phyloP scores from a whole-genome alignment of 2,888 invertebrate genomes.

The Drosophila pseudotalamancana region DNA sequence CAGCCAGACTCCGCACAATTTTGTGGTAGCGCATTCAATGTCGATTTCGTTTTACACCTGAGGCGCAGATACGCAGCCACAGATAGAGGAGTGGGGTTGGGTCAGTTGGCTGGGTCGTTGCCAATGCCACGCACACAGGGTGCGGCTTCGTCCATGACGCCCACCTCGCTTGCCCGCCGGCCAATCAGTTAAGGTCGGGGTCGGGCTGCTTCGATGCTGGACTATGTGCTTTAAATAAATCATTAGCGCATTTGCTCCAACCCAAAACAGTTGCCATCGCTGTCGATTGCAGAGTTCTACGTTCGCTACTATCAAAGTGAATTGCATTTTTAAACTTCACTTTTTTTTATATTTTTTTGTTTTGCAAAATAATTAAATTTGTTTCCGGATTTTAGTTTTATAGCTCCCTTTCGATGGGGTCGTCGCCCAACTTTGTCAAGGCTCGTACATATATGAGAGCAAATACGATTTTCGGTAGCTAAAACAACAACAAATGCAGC shows the following conservation, averaged over 20 bases:
- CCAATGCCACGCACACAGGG: slow-evolving; percentile 69
- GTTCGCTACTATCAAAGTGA: slow-evolving; percentile 2
- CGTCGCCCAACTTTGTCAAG: slow-evolving; percentile 42
- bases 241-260: slow-evolving; percentile 57
- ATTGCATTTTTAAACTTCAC: slow-evolving; percentile 25
- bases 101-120: slow-evolving; percentile 63
- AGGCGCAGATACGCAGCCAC: slow-evolving; percentile 69
- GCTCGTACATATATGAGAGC: too few relatives aligned
- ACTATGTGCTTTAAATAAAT: slow-evolving; percentile 69
- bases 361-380: neutral
- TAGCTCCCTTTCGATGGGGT: slow-evolving; percentile 14
- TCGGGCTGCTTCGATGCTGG: slow-evolving; percentile 33
- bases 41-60: slow-evolving; percentile 76
- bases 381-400: slow-evolving; percentile 6
- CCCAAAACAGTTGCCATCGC: slow-evolving; percentile 19
- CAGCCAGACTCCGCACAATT: slow-evolving; percentile 28
- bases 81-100: slow-evolving; percentile 63
- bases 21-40: slow-evolving; percentile 79
- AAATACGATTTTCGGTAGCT: slow-evolving; percentile 23
- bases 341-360: neutral
- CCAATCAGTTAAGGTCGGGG: slow-evolving; percentile 63
- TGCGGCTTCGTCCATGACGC: slow-evolving; percentile 56
- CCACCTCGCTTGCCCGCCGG: slow-evolving; percentile 70
- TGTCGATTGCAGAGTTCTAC: slow-evolving; percentile 15
- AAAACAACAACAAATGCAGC: slow-evolving; percentile 17